Percentiles rank a stretch among this genome's conserved stretches.
Evolutionary conservation across 2,113 vertebrate species (phyloP).

Genomic region (Murina feae): DNA sequence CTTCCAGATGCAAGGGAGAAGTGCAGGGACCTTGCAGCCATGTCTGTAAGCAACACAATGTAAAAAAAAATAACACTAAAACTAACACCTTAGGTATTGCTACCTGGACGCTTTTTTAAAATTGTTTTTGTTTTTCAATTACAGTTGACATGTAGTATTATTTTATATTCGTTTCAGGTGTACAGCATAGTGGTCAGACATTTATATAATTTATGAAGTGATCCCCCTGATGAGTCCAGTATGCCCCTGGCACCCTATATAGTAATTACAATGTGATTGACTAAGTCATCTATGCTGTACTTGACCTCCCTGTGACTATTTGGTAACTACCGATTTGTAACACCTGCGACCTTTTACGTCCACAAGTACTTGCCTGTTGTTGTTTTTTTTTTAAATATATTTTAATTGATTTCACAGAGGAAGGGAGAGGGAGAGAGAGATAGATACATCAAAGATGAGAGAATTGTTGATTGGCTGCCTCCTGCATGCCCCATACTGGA

Average conservation of each 20-base stretch:
- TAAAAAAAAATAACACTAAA: not conserved
- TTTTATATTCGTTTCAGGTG: not conserved
- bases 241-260: not conserved
- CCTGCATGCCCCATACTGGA: no score
- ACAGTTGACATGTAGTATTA: not conserved
- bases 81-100: not conserved
- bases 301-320: not conserved
- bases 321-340: not conserved
- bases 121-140: not conserved
- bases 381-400: not conserved
- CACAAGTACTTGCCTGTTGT: not conserved
- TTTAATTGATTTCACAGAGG: no score
- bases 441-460: no score
- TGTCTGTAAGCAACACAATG: not conserved
- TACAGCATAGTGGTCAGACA: not conserved
- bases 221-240: not conserved
- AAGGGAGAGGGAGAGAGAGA: no score
- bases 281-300: not conserved
- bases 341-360: not conserved
- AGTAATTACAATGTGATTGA: not conserved
- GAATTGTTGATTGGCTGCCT: no score
- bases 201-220: not conserved
- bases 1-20: not conserved
- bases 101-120: not conserved
- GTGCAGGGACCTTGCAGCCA: not conserved